Conservation (phyloP, 2,797 vertebrate genomes). For the Crotalus adamanteus region DNA sequence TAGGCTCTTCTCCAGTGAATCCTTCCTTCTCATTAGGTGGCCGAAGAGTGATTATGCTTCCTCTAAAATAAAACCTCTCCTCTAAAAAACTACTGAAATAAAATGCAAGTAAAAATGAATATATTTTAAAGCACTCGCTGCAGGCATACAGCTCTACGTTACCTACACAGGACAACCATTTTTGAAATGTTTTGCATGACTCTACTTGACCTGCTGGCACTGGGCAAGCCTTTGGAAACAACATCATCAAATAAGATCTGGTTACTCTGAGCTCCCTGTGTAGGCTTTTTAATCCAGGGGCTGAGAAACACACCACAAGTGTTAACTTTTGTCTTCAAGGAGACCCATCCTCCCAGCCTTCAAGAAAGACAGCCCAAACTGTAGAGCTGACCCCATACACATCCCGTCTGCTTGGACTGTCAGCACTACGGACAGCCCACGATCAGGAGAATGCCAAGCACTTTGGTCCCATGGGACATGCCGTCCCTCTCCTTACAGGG, state of each 20-base stretch:
- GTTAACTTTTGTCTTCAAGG: not conserved
- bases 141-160: not conserved
- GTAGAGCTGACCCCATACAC: not conserved
- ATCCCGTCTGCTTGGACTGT: not conserved
- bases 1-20: too few relatives aligned
- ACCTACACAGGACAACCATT: not conserved
- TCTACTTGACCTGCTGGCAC: not conserved
- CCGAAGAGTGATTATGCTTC: not conserved
- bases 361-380: not conserved
- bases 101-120: not conserved
- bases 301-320: not conserved
- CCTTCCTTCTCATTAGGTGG: too few relatives aligned
- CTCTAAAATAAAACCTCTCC: not conserved
- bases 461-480: not conserved
- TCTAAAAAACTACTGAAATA: not conserved
- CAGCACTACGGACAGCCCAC: not conserved
- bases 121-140: not conserved
- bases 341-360: fast-evolving
- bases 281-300: not conserved
- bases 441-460: not conserved
- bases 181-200: not conserved
- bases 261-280: not conserved
- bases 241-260: not conserved
- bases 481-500: not conserved
- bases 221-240: not conserved